Evolutionary conservation across 1,140 invertebrate species (phyloP).

Genomic region (Himalopsyche phryganea): DNA sequence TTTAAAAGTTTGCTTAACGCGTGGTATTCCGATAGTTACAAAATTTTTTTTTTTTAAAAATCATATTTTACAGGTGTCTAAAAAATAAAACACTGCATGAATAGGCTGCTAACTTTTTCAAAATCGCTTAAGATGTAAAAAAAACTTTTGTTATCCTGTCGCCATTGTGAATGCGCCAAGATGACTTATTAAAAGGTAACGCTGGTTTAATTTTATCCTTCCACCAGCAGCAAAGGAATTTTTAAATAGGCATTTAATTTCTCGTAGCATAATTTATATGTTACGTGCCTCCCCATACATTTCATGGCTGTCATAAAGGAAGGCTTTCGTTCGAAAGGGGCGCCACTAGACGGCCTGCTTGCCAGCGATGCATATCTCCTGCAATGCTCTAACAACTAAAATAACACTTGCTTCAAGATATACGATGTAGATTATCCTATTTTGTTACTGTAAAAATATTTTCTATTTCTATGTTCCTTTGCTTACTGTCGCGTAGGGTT

Average conservation of each 20-base stretch:
- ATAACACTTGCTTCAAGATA: slow-evolving; percentile 10
- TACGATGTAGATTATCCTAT: slow-evolving; percentile 29
- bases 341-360: not conserved
- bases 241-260: slow-evolving; percentile 35
- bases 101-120: not conserved
- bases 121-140: not conserved
- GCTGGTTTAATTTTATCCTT: slow-evolving; percentile 32
- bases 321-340: slow-evolving; percentile 6
- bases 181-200: slow-evolving; percentile 34
- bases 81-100: too few relatives aligned
- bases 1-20: too few relatives aligned
- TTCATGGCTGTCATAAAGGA: slow-evolving; percentile 31
- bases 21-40: too few relatives aligned
- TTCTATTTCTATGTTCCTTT: too few relatives aligned
- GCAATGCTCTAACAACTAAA: slow-evolving; percentile 16
- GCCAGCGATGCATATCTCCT: slow-evolving; percentile 1
- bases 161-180: slow-evolving; percentile 23
- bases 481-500: too few relatives aligned
- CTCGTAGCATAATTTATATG: slow-evolving; percentile 33
- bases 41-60: too few relatives aligned
- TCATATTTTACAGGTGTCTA: too few relatives aligned
- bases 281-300: slow-evolving; percentile 30
- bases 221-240: slow-evolving; percentile 28
- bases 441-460: slow-evolving; percentile 24
- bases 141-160: slow-evolving; percentile 18